Conservation (phyloP, 2,797 vertebrate species). For the Hipposideros larvatus region DNA sequence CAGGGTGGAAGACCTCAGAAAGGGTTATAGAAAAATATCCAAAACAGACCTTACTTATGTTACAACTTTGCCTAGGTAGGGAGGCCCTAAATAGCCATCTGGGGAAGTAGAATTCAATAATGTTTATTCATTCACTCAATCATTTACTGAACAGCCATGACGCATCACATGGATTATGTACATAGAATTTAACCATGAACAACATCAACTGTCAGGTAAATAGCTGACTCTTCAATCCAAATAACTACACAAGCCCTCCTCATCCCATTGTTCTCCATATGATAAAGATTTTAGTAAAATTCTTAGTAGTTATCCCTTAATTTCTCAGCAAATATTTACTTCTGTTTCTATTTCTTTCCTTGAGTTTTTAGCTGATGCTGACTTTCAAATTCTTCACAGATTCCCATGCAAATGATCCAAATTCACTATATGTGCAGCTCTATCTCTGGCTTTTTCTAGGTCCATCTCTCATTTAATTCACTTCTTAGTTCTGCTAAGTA, state of each 20-base stretch:
- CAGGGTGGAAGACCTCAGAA: not conserved
- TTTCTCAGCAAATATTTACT: conserved; percentile 26
- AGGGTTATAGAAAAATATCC: not conserved
- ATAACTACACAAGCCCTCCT: not conserved
- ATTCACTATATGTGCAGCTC: not conserved
- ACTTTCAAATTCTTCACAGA: conserved; percentile 37
- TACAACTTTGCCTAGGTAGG: not conserved
- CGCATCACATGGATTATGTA: not conserved
- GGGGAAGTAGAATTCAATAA: not conserved
- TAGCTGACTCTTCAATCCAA: not conserved
- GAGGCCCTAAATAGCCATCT: not conserved
- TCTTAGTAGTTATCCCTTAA: not conserved
- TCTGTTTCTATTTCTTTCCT: conserved; percentile 37
- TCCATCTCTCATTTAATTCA: conserved; percentile 47
- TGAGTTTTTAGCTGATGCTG: not conserved
- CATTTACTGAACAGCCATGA: not conserved
- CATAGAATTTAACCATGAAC: not conserved
- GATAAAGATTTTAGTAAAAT: not conserved
- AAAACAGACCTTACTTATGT: not conserved
- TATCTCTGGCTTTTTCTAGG: not conserved
- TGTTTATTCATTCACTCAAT: not conserved
- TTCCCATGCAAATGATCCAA: not conserved
- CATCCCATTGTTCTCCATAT: not conserved
- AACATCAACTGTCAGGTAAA: not conserved
- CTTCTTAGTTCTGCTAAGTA: conserved; percentile 35